Evolutionary conservation across 1,140 invertebrate genomes (phyloP), one percentile per base, ranked within the genome.

Genomic region (Conus ventricosus): DNA sequence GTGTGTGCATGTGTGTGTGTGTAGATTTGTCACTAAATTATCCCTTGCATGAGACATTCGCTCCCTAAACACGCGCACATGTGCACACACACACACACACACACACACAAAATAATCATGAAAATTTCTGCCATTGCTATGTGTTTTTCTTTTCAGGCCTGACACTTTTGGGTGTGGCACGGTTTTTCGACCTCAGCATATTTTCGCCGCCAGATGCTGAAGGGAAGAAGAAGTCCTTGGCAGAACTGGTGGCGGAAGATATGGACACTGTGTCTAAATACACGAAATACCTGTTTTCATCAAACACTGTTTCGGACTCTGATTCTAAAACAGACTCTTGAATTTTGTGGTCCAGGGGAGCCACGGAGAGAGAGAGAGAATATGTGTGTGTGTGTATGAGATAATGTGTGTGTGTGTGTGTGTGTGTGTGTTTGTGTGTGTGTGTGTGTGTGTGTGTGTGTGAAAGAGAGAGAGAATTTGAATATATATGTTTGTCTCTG

Each of bases 131-230:
- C 3, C 39, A 8, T 80, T 80, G 78, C 51, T 53, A 39, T 17
- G 23, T 80, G 11, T 39, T 67, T 81, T 82, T 71, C 51, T 89
- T 76, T 63, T n/a, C 85, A 89, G 85, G 25, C n/a, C n/a, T 89
- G 25, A n/a, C 80, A 5, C 83, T 89, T 6, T 54, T 86, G 4
- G 84, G 80, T 20, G 55, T 55, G 27, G 71, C 84, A 83, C 55
- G 85, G 23, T 75, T 86, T 51, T 87, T 86, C 25, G 85, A 87
- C 71, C 55, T 85, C 67, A 85, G 84, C 63, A 6, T 85, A 25
- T 85, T 89, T 81, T 55, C 71, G 5, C 83, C 71, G 11, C 13
- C 71, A 25, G 71, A 85, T 78, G 60, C 67, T 51, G 25, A 71
- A 6, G 88, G 71, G 7, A 67, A 60, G 17, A 54, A 13, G 25